Evolutionary conservation across 2,113 vertebrate genomes (phyloP).

Genomic region (Phrynosoma platyrhinos): DNA sequence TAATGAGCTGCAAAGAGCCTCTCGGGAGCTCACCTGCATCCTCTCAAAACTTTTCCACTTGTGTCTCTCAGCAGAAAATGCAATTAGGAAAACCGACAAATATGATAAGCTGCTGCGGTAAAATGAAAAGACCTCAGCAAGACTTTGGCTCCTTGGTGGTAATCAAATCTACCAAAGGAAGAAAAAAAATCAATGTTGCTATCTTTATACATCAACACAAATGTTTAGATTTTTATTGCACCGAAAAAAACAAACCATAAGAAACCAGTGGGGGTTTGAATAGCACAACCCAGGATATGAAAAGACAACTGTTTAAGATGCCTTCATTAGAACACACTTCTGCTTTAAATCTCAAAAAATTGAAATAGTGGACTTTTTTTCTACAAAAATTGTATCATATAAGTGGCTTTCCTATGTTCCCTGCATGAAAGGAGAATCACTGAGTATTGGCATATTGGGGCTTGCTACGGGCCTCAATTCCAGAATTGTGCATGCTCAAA

Average conservation of each 20-base stretch:
- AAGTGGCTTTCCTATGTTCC: neutral
- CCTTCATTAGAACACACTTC: neutral
- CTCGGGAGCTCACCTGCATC: constrained; percentile 63
- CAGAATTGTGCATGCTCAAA: too few species aligned
- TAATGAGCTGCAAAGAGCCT: constrained; percentile 45
- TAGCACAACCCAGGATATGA: constrained; percentile 53
- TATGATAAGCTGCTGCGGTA: constrained; percentile 61
- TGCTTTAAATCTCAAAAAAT: neutral
- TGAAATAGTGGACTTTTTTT: too few species aligned
- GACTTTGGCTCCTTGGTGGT: constrained; percentile 65
- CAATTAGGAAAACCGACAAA: constrained; percentile 59
- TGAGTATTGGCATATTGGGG: neutral
- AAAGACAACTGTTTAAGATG: constrained; percentile 18
- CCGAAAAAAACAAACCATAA: constrained; percentile 58
- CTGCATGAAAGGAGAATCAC: neutral
- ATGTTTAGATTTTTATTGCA: constrained; percentile 72
- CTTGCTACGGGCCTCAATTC: neutral
- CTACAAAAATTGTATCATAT: neutral
- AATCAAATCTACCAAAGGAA: constrained; percentile 71
- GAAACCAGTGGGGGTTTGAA: constrained; percentile 61
- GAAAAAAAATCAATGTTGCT: constrained; percentile 67
- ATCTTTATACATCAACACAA: constrained; percentile 75
- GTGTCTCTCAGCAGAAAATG: constrained; percentile 70
- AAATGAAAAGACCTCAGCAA: constrained; percentile 64
- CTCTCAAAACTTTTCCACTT: constrained; percentile 34